A percentile compares a stretch with the other conserved stretches of the same genome.
Evolutionary conservation across 2,888 invertebrate genomes (phyloP).

Genomic region (Selenia dentaria): DNA sequence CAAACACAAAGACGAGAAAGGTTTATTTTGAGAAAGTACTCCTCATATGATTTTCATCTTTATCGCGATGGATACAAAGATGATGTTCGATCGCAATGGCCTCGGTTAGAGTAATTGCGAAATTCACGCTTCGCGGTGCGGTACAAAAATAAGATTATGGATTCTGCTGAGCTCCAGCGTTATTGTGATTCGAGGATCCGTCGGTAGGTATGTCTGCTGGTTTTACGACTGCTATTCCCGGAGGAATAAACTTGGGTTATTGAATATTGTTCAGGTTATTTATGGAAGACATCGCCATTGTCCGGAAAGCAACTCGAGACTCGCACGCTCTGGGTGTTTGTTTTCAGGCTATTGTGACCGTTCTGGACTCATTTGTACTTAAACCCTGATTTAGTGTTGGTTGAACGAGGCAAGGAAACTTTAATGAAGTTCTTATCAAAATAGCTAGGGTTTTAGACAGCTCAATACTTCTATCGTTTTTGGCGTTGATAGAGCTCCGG

Average conservation of each 20-base stretch:
- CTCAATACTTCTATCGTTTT: too few species aligned
- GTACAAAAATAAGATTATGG: conserved; percentile 85
- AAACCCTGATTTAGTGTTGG: background rate
- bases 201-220: conserved; percentile 81
- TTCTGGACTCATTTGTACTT: conserved; percentile 7
- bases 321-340: conserved; percentile 54
- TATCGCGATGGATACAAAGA: conserved; percentile 50
- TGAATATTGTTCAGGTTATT: conserved; percentile 81
- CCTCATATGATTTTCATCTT: conserved; percentile 56
- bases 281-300: conserved; percentile 78
- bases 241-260: conserved; percentile 81
- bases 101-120: conserved; percentile 76
- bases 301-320: conserved; percentile 55
- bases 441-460: too few species aligned
- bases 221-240: conserved; percentile 82
- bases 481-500: too few species aligned
- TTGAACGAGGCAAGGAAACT: too few species aligned
- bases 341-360: conserved; percentile 37
- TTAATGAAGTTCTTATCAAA: too few species aligned
- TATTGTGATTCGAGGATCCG: conserved; percentile 85
- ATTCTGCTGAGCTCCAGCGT: conserved; percentile 82
- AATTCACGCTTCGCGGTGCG: conserved; percentile 83
- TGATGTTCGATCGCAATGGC: conserved; percentile 53
- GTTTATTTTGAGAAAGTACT: conserved; percentile 76
- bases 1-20: conserved; percentile 79